Evolutionary conservation across 2,888 invertebrate genomes (phyloP).

Genomic region (Glyphotaelius pellucidus): DNA sequence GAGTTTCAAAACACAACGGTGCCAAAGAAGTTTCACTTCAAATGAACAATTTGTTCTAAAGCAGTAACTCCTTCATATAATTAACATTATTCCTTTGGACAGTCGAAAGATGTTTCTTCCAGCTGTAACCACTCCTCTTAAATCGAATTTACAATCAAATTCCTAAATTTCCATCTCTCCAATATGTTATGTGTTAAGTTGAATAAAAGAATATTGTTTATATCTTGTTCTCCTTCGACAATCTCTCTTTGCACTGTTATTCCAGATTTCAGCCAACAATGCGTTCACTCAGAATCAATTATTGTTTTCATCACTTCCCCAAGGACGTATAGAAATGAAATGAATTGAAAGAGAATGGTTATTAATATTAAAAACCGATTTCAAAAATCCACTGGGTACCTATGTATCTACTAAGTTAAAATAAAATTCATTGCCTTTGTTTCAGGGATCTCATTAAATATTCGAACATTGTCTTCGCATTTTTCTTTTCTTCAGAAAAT

Average conservation of each 20-base stretch:
- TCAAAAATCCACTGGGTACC: background rate
- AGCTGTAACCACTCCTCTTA: background rate
- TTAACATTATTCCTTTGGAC: no score
- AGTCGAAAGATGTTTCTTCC: no score
- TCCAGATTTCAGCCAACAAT: no score
- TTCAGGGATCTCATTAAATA: background rate
- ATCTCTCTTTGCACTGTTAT: no score
- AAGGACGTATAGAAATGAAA: no score
- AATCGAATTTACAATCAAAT: background rate
- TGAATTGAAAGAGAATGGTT: background rate
- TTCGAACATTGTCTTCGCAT: background rate
- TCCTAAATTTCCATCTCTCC: background rate
- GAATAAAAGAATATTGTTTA: background rate
- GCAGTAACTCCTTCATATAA: no score
- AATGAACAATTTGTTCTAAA: background rate
- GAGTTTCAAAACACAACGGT: no score
- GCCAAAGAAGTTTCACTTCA: no score
- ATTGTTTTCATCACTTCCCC: no score
- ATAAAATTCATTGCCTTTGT: background rate
- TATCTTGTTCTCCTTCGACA: background rate
- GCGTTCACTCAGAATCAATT: no score
- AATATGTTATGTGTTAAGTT: no score
- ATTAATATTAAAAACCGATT: background rate
- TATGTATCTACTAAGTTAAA: background rate
- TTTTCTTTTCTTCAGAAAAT: background rate